Evolutionary conservation across 2,888 invertebrate genomes (phyloP).

Genomic region (Drosophila putrida): DNA sequence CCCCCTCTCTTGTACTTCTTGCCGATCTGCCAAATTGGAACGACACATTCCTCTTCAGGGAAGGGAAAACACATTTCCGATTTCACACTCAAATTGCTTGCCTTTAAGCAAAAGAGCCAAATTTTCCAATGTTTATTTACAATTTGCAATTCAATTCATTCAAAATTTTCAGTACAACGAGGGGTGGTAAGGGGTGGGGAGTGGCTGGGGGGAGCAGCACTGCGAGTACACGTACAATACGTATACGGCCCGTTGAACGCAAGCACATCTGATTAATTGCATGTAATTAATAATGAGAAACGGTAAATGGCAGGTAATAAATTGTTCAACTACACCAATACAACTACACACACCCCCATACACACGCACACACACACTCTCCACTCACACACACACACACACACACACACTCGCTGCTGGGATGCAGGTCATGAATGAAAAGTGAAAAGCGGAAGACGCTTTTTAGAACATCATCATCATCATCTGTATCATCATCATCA

Average conservation of each 20-base stretch:
- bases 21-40: neutral
- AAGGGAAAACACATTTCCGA: conserved; percentile 63
- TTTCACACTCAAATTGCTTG: conserved; percentile 67
- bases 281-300: conserved; percentile 76
- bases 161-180: conserved; percentile 38
- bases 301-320: conserved; percentile 81
- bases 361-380: conserved; percentile 8
- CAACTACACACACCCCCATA: conserved; percentile 16
- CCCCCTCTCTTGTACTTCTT: neutral
- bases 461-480: conserved; percentile 39
- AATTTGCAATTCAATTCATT: conserved; percentile 77
- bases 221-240: conserved; percentile 28
- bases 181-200: neutral
- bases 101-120: conserved; percentile 36
- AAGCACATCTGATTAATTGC: conserved; percentile 77
- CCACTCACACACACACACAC: neutral
- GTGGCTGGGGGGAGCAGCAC: neutral
- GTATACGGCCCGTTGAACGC: conserved; percentile 75
- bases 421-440: conserved; percentile 64
- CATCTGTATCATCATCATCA: conserved; percentile 15
- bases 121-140: conserved; percentile 70
- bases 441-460: conserved; percentile 53
- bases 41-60: conserved; percentile 30
- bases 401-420: neutral
- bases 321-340: conserved; percentile 51